These are phyloP conservation scores for Siniperca scherzeri DNA, from an alignment of 2,797 vertebrate species.

Conservation along the genomic window DNA sequence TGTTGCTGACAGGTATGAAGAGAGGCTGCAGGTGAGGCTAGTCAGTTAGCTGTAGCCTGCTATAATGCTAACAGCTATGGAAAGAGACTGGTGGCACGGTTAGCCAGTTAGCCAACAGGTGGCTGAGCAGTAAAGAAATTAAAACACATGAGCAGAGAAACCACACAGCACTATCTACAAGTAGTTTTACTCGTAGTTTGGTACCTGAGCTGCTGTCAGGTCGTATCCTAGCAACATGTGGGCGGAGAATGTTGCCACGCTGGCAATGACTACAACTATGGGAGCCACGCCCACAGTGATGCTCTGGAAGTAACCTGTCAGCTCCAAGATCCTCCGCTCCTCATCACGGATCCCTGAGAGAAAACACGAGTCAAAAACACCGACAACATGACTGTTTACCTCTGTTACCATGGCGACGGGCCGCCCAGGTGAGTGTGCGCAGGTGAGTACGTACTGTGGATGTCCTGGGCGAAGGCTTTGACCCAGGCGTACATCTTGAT, in stretches of 20 bases:
- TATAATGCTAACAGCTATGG: too few relatives aligned
- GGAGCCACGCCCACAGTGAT: constrained; percentile 94
- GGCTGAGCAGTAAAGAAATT: background rate
- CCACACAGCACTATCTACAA: background rate
- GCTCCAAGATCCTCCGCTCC: constrained; percentile 89
- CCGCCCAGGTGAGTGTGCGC: background rate
- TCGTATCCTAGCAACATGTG: constrained; percentile 95
- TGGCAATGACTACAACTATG: constrained; percentile 94
- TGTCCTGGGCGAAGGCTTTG: constrained; percentile 92
- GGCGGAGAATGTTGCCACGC: constrained; percentile 92
- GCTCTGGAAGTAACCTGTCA: constrained; percentile 94
- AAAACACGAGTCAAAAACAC: background rate
- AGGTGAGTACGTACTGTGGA: constrained; percentile 88
- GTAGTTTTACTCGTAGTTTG: background rate
- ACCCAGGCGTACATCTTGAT: constrained; percentile 98
- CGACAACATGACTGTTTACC: background rate
- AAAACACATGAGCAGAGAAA: background rate
- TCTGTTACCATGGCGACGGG: background rate
- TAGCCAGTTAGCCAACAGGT: background rate
- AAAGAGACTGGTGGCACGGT: background rate
- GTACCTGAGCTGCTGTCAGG: constrained; percentile 93
- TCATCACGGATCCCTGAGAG: constrained; percentile 90
- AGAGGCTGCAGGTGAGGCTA: too few relatives aligned
- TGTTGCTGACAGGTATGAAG: background rate
- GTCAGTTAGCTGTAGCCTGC: too few relatives aligned